Evolutionary conservation across 2,888 invertebrate genomes (phyloP), one percentile per base, ranked within the genome.

Genomic region (Aporophyla nigra): DNA sequence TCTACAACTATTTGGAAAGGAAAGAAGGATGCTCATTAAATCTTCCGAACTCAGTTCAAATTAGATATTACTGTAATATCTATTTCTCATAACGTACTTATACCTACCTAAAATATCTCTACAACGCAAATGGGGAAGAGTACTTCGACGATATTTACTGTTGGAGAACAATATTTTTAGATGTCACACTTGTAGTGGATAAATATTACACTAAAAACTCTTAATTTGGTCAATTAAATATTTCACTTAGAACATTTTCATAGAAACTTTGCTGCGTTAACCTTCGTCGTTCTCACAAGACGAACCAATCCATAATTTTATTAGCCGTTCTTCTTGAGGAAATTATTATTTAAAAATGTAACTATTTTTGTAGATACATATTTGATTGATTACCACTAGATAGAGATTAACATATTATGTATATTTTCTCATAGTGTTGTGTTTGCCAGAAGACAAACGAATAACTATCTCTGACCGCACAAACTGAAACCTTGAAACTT

Each of bases 331-430:
- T 93, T 93, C 90, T 91, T 92, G 90, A 87, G 89, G 82, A 85
- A 90, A 91, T 91, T 92, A 91, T 94, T 88, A 89, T 95, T 95
- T 94, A 87, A 92, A 93, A 96, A 96, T 94, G 93, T 93, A 95
- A 96, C 96, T 96, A 96, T 96, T 96, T 96, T 96, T 96, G 96
- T 96, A 96, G 96, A 95, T 93, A 88, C 88, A 94, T 96, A 95
- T 95, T 94, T 94, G 88, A 96, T 96, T 95, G 92, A 94, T 93
- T 95, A 96, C 95, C 94, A 94, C 93, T 96, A 95, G 92, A 95
- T 95, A 96, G 94, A 96, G 88, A 93, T 95, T 94, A 93, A 94
- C 91, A 93, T 89, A 16, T 49, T 49, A 90, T 89, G 80, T 92
- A 94, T 95, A 95, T 96, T 96, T 96, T 96, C 94, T 93, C 95